Percentiles rank a stretch among this genome's conserved stretches.
Conservation (phyloP, 2,888 invertebrate species). For the Cephus sareptanus region DNA sequence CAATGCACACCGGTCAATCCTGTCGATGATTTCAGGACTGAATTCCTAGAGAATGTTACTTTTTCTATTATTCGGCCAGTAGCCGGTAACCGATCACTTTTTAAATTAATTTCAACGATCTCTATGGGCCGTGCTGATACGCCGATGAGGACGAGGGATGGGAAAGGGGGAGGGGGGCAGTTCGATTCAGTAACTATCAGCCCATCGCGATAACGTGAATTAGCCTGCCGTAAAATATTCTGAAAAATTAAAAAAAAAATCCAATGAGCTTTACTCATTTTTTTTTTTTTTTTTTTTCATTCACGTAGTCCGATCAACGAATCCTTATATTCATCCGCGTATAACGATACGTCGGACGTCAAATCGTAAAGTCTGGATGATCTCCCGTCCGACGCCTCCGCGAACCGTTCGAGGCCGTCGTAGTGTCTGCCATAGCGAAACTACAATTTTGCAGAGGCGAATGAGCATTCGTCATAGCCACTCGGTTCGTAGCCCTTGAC, state of each 20-base stretch:
- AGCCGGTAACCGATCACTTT: not conserved
- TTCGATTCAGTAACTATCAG: not conserved
- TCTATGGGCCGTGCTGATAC: not conserved
- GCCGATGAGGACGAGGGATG: not conserved
- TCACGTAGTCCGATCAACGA: no score
- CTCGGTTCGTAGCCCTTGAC: not conserved
- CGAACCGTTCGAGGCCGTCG: not conserved
- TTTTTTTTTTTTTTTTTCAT: no score
- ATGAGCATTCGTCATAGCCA: not conserved
- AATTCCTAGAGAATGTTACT: not conserved
- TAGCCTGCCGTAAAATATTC: not conserved
- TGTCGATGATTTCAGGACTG: not conserved
- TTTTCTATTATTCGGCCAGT: not conserved
- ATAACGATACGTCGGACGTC: not conserved
- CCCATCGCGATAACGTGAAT: not conserved
- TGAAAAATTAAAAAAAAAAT: not conserved
- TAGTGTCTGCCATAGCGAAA: not conserved
- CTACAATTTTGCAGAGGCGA: not conserved
- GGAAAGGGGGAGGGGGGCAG: not conserved
- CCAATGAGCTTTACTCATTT: not conserved
- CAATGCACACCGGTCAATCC: not conserved
- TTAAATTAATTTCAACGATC: not conserved
- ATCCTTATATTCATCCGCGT: not conserved
- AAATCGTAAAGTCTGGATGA: not conserved
- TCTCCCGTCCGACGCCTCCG: not conserved